A percentile compares a stretch with the other conserved stretches of the same genome.
These are phyloP conservation scores for Neolamprologus variostigma DNA, from an alignment of 2,113 vertebrate species.

Conservation along the genomic window DNA sequence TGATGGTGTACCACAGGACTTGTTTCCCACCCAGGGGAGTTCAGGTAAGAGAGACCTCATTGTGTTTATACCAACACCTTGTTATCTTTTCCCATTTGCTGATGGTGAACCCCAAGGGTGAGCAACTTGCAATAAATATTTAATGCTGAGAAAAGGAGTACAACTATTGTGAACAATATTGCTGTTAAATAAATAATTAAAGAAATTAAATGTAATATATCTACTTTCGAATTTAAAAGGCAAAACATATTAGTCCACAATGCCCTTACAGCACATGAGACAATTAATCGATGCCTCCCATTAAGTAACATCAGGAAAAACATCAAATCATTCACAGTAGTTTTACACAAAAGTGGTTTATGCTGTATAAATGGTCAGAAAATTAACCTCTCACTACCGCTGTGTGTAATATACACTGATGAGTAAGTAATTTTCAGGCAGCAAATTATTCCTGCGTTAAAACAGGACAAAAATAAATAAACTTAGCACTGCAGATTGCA, in stretches of 20 bases:
- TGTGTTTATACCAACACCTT: conserved; percentile 5
- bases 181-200: not conserved
- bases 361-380: not conserved
- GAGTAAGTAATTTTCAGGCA: not conserved
- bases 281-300: not conserved
- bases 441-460: not conserved
- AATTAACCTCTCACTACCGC: not conserved
- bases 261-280: not conserved
- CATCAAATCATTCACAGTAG: not conserved
- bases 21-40: conserved; percentile 3
- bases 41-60: conserved; percentile 5
- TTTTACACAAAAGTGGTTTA: not conserved
- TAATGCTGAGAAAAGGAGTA: conserved; percentile 21
- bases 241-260: not conserved
- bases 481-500: not conserved
- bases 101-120: conserved; percentile 13
- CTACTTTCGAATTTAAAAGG: not conserved
- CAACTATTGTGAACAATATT: not conserved
- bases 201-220: not conserved
- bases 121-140: conserved; percentile 32
- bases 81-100: conserved; percentile 20
- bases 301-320: not conserved
- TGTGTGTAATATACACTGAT: not conserved
- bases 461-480: not conserved
- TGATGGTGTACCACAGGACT: not conserved